Conservation (phyloP, 2,797 vertebrate genomes). For the Neopelma chrysocephalum region DNA sequence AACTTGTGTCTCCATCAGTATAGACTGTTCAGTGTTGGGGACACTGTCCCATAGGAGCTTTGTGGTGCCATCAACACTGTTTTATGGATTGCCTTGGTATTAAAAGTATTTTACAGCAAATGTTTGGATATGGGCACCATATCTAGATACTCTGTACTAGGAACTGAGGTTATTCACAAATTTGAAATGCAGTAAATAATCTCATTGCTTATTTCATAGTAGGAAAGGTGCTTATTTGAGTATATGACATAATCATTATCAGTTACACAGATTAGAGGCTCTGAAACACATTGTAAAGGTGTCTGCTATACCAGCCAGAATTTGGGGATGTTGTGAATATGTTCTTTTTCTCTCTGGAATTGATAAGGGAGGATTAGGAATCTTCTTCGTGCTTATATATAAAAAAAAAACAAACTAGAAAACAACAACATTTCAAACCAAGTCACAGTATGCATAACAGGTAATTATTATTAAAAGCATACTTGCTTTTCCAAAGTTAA, state of each 20-base stretch:
- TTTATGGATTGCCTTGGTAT: background rate
- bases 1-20: background rate
- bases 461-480: background rate
- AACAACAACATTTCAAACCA: background rate
- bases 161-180: background rate
- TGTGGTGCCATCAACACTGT: background rate
- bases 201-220: background rate
- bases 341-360: background rate
- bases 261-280: background rate
- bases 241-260: background rate
- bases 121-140: background rate
- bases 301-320: background rate
- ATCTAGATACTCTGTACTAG: background rate
- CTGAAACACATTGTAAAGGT: background rate
- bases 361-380: background rate
- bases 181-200: background rate
- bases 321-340: background rate
- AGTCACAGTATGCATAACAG: background rate
- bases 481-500: background rate
- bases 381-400: background rate
- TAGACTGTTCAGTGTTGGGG: background rate
- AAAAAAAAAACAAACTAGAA: background rate
- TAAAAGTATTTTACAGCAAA: background rate
- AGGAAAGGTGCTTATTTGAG: background rate
- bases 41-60: background rate